A percentile compares a stretch with the other conserved stretches of the same genome.
Conservation (phyloP, 1,140 invertebrate species). For the Apolygus lucorum region DNA sequence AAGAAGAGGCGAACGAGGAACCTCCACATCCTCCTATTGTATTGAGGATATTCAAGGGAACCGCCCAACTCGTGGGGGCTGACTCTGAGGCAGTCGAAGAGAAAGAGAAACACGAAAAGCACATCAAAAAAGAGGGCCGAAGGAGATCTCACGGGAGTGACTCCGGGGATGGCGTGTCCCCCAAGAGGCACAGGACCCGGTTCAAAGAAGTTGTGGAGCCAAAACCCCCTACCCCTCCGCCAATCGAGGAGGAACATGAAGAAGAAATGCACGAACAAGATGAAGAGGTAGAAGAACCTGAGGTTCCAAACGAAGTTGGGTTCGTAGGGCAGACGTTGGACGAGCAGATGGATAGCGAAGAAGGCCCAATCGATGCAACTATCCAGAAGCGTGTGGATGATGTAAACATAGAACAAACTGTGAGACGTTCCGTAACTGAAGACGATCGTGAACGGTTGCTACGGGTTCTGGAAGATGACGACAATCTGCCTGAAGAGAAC, state of each 20-base stretch:
- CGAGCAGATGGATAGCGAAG: background rate
- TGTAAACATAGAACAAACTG: slow-evolving; percentile 27
- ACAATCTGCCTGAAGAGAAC: background rate
- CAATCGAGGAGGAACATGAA: slow-evolving; percentile 31
- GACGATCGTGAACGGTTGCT: slow-evolving; percentile 29
- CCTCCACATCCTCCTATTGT: slow-evolving; percentile 56
- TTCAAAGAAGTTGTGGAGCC: slow-evolving; percentile 19
- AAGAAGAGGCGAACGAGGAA: slow-evolving; percentile 36
- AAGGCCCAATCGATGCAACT: background rate
- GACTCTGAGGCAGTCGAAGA: slow-evolving; percentile 38
- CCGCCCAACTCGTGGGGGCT: slow-evolving; percentile 38
- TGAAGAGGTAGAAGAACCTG: slow-evolving; percentile 32
- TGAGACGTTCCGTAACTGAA: slow-evolving; percentile 19
- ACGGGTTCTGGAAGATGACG: slow-evolving; percentile 31
- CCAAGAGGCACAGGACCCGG: slow-evolving; percentile 22
- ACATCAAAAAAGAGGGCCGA: slow-evolving; percentile 12
- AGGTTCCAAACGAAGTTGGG: slow-evolving; percentile 31
- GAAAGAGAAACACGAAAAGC: slow-evolving; percentile 35
- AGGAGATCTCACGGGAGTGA: slow-evolving; percentile 30
- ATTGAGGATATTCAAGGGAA: slow-evolving; percentile 55
- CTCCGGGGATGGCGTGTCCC: slow-evolving; percentile 19
- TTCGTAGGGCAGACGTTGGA: slow-evolving; percentile 29
- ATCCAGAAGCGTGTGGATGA: slow-evolving; percentile 3
- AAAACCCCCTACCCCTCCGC: slow-evolving; percentile 20
- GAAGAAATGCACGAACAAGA: slow-evolving; percentile 26